Conservation (phyloP, 92 coral and sea anemone genomes). For the Bergia sp. region DNA sequence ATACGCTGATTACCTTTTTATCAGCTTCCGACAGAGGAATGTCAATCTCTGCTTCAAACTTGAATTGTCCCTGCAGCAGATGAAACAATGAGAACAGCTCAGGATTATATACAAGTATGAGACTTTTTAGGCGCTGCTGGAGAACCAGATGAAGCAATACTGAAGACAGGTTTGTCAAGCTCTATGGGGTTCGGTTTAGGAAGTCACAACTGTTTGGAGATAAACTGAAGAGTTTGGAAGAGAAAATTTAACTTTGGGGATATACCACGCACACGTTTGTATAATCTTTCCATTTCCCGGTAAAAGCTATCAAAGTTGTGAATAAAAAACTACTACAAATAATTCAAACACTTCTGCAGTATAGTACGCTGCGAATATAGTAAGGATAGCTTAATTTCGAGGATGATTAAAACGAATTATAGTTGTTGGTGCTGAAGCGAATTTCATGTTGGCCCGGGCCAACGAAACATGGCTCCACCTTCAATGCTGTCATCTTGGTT, state of each 20-base stretch:
- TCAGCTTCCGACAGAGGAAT: conserved; percentile 92
- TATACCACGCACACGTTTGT: no score
- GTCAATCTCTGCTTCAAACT: conserved; percentile 92
- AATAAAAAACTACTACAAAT: no score
- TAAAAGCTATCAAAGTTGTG: no score
- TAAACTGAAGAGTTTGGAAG: no score
- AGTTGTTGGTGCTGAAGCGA: no score
- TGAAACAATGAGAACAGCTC: background rate
- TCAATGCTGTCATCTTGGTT: background rate
- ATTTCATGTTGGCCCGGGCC: no score
- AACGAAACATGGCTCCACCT: background rate
- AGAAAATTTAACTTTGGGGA: no score
- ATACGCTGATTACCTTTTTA: conserved; percentile 65
- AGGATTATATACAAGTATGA: background rate
- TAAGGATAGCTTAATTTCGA: no score
- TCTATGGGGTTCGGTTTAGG: background rate
- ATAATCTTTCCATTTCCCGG: no score
- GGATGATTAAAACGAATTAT: no score
- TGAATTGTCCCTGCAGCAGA: conserved; percentile 80
- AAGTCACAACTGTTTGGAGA: background rate
- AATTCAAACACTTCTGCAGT: no score
- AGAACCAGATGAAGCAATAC: background rate
- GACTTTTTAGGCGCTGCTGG: background rate
- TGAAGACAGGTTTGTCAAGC: background rate
- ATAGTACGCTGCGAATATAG: no score